These are phyloP conservation scores for Pipistrellus kuhlii DNA, from an alignment of 2,797 vertebrate species.

Conservation along the genomic window DNA sequence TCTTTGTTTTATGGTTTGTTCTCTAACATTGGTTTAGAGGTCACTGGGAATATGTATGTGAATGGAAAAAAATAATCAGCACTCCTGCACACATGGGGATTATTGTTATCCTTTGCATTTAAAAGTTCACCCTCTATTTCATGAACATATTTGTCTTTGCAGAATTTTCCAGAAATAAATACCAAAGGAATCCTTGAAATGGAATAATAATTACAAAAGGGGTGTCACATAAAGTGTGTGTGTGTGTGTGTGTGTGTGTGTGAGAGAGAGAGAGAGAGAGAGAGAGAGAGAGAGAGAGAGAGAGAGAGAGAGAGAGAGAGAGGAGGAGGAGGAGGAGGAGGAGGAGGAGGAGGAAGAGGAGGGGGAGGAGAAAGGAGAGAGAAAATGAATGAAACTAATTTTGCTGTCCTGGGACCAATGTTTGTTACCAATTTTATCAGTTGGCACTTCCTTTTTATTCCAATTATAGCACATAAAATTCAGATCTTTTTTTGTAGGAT, in stretches of 20 bases:
- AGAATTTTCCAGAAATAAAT: not conserved
- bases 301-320: not conserved
- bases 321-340: too few species aligned
- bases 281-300: not conserved
- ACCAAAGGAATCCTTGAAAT: conserved; percentile 34
- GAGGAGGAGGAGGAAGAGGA: too few species aligned
- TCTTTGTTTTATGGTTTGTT: conserved; percentile 71
- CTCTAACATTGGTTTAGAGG: conserved; percentile 71
- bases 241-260: not conserved
- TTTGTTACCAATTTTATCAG: not conserved
- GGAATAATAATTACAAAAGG: not conserved
- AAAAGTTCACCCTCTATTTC: not conserved
- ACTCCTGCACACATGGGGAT: not conserved
- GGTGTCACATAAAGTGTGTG: not conserved
- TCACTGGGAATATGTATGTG: conserved; percentile 60
- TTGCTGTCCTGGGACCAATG: not conserved
- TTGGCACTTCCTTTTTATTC: not conserved
- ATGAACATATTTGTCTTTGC: not conserved
- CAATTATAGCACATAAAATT: not conserved
- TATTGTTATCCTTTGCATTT: not conserved
- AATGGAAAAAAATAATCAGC: conserved; percentile 72
- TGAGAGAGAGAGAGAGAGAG: too few species aligned
- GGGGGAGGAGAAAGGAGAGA: not conserved
- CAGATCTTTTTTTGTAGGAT: not conserved
- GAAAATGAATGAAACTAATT: not conserved